Conservation (phyloP, 2,888 invertebrate species). For the Frankliniella fusca region DNA sequence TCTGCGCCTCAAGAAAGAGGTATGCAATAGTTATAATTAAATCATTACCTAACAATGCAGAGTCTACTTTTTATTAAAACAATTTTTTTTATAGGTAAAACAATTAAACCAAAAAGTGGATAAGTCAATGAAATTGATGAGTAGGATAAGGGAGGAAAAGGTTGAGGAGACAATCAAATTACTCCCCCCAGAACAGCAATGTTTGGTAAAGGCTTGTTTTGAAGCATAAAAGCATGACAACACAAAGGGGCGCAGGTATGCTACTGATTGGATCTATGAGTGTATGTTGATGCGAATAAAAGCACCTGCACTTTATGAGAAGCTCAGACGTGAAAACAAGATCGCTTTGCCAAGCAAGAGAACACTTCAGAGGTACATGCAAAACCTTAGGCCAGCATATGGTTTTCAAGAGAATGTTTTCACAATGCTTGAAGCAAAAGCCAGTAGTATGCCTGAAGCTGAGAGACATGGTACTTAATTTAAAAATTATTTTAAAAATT, state of each 20-base stretch:
- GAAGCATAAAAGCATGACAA: slow-evolving; percentile 34
- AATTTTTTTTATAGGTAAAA: too few relatives aligned
- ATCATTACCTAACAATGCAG: too few relatives aligned
- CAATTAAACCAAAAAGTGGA: too few relatives aligned
- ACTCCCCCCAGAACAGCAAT: background rate
- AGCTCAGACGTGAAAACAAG: slow-evolving; percentile 31
- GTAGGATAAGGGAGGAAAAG: too few relatives aligned
- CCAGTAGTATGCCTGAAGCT: background rate
- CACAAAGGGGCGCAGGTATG: slow-evolving; percentile 34
- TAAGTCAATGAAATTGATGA: too few relatives aligned
- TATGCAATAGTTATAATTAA: too few relatives aligned
- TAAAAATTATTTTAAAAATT: background rate
- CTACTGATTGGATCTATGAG: slow-evolving; percentile 34
- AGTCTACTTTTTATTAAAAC: too few relatives aligned
- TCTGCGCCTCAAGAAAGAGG: too few relatives aligned
- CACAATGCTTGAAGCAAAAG: too few relatives aligned
- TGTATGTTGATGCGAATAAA: slow-evolving; percentile 34
- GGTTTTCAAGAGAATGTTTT: too few relatives aligned
- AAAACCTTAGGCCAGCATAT: too few relatives aligned
- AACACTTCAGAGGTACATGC: background rate
- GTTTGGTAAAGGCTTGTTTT: slow-evolving; percentile 25
- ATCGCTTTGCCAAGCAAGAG: background rate
- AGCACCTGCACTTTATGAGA: slow-evolving; percentile 31
- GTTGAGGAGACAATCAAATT: background rate
- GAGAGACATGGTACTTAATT: background rate